These are phyloP conservation scores for Remorina albescens DNA, from an alignment of 2,797 vertebrate genomes.

Conservation along the genomic window DNA sequence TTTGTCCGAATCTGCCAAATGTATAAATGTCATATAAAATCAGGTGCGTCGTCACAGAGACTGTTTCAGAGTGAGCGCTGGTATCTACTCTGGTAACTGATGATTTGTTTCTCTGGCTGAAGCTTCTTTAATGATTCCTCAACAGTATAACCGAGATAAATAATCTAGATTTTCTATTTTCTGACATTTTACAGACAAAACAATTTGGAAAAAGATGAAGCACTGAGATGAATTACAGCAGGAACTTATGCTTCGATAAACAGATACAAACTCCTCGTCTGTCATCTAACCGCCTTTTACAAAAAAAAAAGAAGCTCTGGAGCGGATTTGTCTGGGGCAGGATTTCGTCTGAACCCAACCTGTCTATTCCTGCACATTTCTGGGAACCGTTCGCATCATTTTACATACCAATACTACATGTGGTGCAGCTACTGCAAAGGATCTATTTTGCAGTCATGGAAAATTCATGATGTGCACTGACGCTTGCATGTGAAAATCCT, in stretches of 20 bases:
- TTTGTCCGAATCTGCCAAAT: no score
- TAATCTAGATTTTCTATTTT: no score
- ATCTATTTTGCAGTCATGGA: slow-evolving; percentile 73
- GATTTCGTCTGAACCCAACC: slow-evolving; percentile 39
- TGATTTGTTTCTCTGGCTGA: neutral
- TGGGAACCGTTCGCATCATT: slow-evolving; percentile 73
- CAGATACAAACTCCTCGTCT: no score
- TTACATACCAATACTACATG: slow-evolving; percentile 72
- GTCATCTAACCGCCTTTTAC: slow-evolving; percentile 23
- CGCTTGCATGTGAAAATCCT: slow-evolving; percentile 61
- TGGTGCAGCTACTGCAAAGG: slow-evolving; percentile 50
- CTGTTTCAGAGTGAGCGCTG: no score
- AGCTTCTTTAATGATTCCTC: no score
- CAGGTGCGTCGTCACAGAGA: no score
- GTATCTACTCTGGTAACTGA: no score
- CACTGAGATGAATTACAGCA: no score
- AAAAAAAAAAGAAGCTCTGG: no score
- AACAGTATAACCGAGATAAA: no score
- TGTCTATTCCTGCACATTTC: slow-evolving; percentile 56
- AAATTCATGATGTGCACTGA: slow-evolving; percentile 75
- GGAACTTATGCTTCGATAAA: no score
- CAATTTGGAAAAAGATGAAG: neutral
- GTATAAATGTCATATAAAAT: no score
- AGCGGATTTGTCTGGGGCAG: slow-evolving; percentile 24
- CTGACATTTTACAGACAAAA: neutral